Evolutionary conservation across 2,797 vertebrate species (phyloP).

Genomic region (Tauraco hartlaubi): DNA sequence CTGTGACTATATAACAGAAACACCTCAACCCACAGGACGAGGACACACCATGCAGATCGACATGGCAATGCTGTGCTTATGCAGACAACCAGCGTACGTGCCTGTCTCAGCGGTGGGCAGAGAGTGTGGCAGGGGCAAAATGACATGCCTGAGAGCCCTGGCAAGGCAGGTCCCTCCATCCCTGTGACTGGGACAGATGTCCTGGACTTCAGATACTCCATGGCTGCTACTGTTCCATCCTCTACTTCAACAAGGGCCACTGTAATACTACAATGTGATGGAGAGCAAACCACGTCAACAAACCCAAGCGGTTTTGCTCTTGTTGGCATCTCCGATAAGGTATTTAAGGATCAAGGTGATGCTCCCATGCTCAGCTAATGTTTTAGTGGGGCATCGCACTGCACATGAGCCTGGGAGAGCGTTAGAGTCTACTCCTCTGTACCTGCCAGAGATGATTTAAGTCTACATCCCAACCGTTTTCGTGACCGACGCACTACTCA

Average conservation of each 20-base stretch:
- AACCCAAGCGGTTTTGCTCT: neutral
- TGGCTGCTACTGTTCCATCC: neutral
- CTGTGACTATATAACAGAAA: neutral
- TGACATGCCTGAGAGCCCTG: neutral
- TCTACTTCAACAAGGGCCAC: neutral
- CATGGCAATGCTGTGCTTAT: fast-evolving
- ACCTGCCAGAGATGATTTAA: neutral
- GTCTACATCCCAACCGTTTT: neutral
- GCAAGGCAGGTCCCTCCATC: neutral
- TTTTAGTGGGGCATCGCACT: neutral
- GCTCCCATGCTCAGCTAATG: neutral
- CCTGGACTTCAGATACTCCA: neutral
- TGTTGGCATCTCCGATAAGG: neutral
- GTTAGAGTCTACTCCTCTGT: neutral
- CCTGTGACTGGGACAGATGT: neutral
- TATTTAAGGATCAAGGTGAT: neutral
- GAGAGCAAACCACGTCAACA: neutral
- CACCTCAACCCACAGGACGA: fast-evolving
- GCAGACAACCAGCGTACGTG: fast-evolving
- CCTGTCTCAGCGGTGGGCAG: fast-evolving
- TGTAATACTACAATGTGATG: neutral
- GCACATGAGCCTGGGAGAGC: neutral
- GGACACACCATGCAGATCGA: neutral
- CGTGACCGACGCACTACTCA: neutral
- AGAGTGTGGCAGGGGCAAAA: neutral